These are phyloP conservation scores for Oncorhynchus mykiss DNA, from an alignment of 2,113 vertebrate species.

Conservation along the genomic window DNA sequence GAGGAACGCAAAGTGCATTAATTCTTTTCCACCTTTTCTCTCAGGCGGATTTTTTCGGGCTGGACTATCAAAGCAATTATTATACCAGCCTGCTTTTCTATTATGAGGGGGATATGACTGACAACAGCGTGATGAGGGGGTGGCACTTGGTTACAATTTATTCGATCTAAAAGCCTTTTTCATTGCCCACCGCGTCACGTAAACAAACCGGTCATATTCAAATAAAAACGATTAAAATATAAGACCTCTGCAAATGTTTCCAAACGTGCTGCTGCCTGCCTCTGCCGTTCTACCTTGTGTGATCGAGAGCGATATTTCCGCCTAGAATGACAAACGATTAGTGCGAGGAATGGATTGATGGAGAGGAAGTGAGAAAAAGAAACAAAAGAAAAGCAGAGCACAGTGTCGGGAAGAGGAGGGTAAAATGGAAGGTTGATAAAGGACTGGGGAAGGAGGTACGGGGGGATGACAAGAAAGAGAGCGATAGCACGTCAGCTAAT, in stretches of 20 bases:
- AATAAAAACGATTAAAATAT: conserved; percentile 3
- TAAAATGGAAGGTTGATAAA: conserved; percentile 23
- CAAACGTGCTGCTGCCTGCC: too few relatives aligned
- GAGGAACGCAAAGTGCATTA: conserved; percentile 94
- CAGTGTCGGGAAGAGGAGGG: conserved; percentile 13
- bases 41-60: conserved; percentile 95
- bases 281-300: too few relatives aligned
- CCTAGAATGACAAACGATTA: conserved; percentile 56
- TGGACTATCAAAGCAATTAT: conserved; percentile 99
- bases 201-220: conserved; percentile 50
- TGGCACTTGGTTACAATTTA: conserved; percentile 72
- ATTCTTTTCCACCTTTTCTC: conserved; percentile 99
- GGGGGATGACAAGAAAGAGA: neutral
- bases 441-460: conserved; percentile 18
- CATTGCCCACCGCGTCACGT: conserved; percentile 56
- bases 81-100: conserved; percentile 89
- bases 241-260: too few relatives aligned
- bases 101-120: conserved; percentile 94
- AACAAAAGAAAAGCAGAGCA: conserved; percentile 47
- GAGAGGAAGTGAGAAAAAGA: conserved; percentile 44
- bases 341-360: conserved; percentile 40
- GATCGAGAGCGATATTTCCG: conserved; percentile 61
- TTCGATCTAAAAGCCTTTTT: conserved; percentile 66
- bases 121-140: conserved; percentile 80
- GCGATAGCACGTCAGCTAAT: conserved; percentile 42